Conservation (phyloP, 2,888 invertebrate species). For the Geophilus truncorum region DNA sequence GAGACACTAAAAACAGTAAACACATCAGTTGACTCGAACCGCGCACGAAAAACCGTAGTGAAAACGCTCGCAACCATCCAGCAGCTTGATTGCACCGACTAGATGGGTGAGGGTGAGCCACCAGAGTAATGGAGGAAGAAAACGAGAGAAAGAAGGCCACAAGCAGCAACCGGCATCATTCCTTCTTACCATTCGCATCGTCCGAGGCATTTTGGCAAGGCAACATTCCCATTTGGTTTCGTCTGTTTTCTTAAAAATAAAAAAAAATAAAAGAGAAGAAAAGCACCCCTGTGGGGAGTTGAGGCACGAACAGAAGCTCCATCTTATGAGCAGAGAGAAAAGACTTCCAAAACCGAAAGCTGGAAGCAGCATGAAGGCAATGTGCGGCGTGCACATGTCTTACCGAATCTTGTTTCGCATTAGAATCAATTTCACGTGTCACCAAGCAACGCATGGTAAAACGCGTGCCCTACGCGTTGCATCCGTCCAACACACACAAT, state of each 20-base stretch:
- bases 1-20: neutral
- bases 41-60: neutral
- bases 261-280: neutral
- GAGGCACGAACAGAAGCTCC: neutral
- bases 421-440: conserved; percentile 21
- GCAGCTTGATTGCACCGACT: neutral
- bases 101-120: conserved; percentile 7
- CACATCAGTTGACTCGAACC: neutral
- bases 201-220: conserved; percentile 14
- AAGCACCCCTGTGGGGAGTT: neutral
- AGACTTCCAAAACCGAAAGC: neutral
- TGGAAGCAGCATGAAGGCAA: neutral
- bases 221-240: conserved; percentile 3
- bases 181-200: neutral
- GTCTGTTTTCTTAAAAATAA: neutral
- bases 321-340: neutral
- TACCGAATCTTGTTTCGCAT: neutral
- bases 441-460: neutral
- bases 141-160: neutral
- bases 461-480: neutral
- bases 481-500: neutral
- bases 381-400: neutral
- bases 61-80: neutral
- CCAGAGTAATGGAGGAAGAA: neutral
- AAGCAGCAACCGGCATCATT: neutral